Evolutionary conservation across 2,888 invertebrate species (phyloP), one percentile per base, ranked within the genome.

Genomic region (Apamea anceps): DNA sequence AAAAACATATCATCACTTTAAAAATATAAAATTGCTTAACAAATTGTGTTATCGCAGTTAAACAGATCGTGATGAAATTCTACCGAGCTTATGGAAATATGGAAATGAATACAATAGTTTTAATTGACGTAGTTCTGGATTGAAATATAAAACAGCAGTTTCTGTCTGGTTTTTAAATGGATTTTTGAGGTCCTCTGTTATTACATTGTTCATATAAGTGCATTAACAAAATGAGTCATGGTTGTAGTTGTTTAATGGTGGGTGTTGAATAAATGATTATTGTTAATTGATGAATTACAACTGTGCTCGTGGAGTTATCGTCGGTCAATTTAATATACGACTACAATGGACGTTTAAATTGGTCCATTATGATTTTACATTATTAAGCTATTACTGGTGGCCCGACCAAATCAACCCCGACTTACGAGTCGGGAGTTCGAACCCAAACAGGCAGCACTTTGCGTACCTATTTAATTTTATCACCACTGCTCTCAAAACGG

Each of bases 1-100:
- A 45, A 45, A 28, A 65, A 60, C 57, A 48, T 32, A 13, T 21
- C 62, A 45, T 57, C 45, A 51, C 2, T 45, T 13, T 18, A 51
- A 73, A 73, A 85, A 72, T 13, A 21, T 65, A 57, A 82, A 82
- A 82, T 75, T 82, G 62, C 65, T 72, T 79, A 25, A 75, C 25
- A 74, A 85, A 85, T 73, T 77, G 66, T 80, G 67, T 77, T 76
- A 80, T 67, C 63, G 62, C 21, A 80, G 66, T 77, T 71, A 63
- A 71, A 77, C 62, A 85, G 62, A 75, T 71, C 51, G 42, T 45
- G 57, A 77, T 85, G 42, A 32, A 82, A 79, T 85, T 80, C 60
- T 18, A 75, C 71, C 15, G 60, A 51, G 57, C 21, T 57, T 10
- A 65, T 75, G 57, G 51, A 77, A 80, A 77, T 78, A 65, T 75